Conservation (phyloP, 2,888 invertebrate genomes). For the Agonopterix heracliana region DNA sequence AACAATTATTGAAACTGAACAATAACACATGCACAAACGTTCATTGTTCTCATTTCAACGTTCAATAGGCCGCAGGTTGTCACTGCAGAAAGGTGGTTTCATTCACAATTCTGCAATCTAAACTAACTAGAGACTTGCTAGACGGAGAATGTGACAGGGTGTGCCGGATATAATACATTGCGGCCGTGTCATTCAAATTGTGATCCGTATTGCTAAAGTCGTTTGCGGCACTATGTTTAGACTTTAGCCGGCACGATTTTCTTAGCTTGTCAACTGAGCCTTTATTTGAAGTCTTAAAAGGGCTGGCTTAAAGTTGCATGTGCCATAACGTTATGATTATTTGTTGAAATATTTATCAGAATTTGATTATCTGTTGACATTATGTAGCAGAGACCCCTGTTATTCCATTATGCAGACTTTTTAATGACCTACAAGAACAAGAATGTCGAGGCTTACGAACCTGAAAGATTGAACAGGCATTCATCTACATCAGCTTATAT, state of each 20-base stretch:
- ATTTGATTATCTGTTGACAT: too few relatives aligned
- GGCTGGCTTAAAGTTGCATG: neutral
- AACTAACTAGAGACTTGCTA: neutral
- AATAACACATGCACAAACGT: too few relatives aligned
- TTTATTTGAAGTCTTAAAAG: neutral
- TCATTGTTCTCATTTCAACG: neutral
- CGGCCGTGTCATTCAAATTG: constrained; percentile 1
- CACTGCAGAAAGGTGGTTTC: constrained; percentile 1
- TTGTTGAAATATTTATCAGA: neutral
- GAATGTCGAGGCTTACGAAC: too few relatives aligned
- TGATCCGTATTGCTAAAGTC: neutral
- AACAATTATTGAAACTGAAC: too few relatives aligned
- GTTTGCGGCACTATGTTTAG: constrained; percentile 2
- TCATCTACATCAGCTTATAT: too few relatives aligned
- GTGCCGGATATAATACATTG: constrained; percentile 27
- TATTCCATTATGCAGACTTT: too few relatives aligned
- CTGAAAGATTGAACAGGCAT: too few relatives aligned
- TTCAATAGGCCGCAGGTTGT: constrained; percentile 2
- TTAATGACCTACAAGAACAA: too few relatives aligned
- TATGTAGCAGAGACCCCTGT: too few relatives aligned
- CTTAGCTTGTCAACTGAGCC: neutral
- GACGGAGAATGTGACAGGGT: constrained; percentile 24
- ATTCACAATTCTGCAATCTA: neutral
- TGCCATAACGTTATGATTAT: neutral
- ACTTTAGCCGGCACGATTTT: neutral